A percentile compares a stretch with the other conserved stretches of the same genome.
These are phyloP conservation scores for Chelidonichthys spinosus DNA, from an alignment of 2,797 vertebrate genomes.

Conservation along the genomic window DNA sequence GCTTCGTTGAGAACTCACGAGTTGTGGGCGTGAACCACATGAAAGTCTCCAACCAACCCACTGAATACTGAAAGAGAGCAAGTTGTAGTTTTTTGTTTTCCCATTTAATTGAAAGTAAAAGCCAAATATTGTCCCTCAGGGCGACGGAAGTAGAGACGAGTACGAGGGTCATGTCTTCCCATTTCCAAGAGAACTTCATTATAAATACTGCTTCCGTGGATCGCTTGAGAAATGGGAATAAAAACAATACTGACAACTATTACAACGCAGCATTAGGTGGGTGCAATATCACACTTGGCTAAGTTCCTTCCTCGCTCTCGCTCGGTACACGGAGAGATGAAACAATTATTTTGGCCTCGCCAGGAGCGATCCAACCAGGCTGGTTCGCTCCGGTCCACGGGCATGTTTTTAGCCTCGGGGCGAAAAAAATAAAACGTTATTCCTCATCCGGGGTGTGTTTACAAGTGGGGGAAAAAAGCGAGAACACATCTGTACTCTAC, in stretches of 20 bases:
- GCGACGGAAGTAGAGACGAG: background rate
- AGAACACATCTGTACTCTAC: constrained; percentile 39
- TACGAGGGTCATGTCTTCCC: constrained; percentile 50
- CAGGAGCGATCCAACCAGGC: constrained; percentile 30
- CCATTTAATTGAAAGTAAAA: constrained; percentile 26
- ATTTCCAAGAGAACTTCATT: constrained; percentile 53
- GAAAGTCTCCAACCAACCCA: constrained; percentile 13
- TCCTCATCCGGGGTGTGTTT: constrained; percentile 46
- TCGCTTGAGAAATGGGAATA: constrained; percentile 37
- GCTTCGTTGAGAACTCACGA: constrained; percentile 20
- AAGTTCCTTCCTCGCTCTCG: constrained; percentile 44
- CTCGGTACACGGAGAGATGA: constrained; percentile 39
- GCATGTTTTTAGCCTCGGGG: constrained; percentile 50
- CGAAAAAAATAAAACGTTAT: constrained; percentile 18
- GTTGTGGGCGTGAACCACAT: constrained; percentile 23
- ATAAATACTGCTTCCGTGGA: constrained; percentile 21
- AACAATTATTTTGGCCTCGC: constrained; percentile 65
- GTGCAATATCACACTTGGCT: constrained; percentile 65
- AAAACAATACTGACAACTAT: constrained; percentile 40
- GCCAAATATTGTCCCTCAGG: constrained; percentile 10
- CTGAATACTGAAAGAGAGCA: constrained; percentile 25
- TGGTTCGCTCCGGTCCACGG: constrained; percentile 31
- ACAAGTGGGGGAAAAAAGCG: constrained; percentile 45
- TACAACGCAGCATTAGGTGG: constrained; percentile 39
- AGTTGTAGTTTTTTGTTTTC: constrained; percentile 40